These are phyloP conservation scores for Oscheius sp. DNA, from an alignment of 2,888 invertebrate species.

Conservation along the genomic window DNA sequence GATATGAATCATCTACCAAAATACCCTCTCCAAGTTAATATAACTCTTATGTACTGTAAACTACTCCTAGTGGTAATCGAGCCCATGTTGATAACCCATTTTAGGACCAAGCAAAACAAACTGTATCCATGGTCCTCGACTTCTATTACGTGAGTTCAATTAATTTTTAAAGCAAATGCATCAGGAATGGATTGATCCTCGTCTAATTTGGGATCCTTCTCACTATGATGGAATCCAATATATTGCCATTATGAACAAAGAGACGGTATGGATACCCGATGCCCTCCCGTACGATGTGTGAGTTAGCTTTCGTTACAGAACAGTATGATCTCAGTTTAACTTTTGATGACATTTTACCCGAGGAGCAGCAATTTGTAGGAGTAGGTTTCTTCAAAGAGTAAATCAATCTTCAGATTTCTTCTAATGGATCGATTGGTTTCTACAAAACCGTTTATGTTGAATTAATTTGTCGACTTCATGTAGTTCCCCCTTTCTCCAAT, in stretches of 20 bases:
- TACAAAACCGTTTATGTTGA: neutral
- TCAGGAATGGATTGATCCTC: neutral
- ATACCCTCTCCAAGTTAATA: neutral
- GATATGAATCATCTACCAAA: neutral
- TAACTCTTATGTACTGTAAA: neutral
- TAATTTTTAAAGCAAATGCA: neutral
- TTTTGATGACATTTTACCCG: neutral
- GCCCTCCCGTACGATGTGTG: neutral
- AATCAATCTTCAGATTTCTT: neutral
- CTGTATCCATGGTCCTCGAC: neutral
- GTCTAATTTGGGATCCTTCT: neutral
- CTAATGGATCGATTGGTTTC: neutral
- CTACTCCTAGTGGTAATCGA: neutral
- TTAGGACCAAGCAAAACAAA: neutral
- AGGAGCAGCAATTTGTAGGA: neutral
- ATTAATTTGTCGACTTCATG: constrained; percentile 1
- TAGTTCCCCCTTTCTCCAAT: neutral
- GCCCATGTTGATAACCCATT: neutral
- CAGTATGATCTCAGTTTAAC: neutral
- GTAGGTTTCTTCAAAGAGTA: neutral
- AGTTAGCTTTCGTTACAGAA: neutral
- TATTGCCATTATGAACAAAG: neutral
- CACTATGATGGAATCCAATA: neutral
- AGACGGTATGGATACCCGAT: constrained; percentile 11
- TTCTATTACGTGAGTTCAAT: neutral